phyloP scores from a whole-genome alignment of 2,113 vertebrate species.

The Phalacrocorax brasilianus region DNA sequence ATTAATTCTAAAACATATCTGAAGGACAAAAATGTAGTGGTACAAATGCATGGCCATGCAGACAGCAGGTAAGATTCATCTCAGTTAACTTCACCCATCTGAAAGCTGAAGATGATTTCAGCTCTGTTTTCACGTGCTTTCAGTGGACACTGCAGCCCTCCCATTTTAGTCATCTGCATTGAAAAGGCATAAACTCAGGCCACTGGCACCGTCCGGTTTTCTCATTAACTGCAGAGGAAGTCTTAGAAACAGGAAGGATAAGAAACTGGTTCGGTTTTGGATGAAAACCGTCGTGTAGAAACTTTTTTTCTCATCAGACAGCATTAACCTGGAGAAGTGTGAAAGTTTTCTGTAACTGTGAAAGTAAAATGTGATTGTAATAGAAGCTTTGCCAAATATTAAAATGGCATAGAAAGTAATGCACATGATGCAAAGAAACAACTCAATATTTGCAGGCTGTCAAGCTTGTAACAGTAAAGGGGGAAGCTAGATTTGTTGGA shows the following conservation, averaged over 20 bases:
- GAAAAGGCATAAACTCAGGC: not conserved
- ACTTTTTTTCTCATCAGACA: not conserved
- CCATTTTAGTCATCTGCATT: not conserved
- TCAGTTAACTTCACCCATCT: not conserved
- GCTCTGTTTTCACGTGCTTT: not conserved
- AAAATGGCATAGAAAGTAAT: not conserved
- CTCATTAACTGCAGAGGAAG: not conserved
- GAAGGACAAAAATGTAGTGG: not conserved
- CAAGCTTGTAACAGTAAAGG: not conserved
- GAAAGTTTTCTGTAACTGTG: not conserved
- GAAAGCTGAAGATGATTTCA: not conserved
- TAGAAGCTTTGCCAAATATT: not conserved
- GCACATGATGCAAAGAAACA: not conserved
- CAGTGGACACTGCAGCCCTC: not conserved
- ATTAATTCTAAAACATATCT: not conserved
- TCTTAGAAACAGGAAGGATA: not conserved
- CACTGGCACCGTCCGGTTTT: not conserved
- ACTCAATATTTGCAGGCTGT: not conserved
- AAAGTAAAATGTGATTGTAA: not conserved
- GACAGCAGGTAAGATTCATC: not conserved
- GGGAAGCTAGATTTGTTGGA: not conserved
- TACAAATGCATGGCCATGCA: not conserved
- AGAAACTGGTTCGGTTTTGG: not conserved
- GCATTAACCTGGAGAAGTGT: not conserved
- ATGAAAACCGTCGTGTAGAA: not conserved